These are phyloP conservation scores for Conistra vaccinii DNA, from an alignment of 2,888 invertebrate genomes.

Conservation along the genomic window DNA sequence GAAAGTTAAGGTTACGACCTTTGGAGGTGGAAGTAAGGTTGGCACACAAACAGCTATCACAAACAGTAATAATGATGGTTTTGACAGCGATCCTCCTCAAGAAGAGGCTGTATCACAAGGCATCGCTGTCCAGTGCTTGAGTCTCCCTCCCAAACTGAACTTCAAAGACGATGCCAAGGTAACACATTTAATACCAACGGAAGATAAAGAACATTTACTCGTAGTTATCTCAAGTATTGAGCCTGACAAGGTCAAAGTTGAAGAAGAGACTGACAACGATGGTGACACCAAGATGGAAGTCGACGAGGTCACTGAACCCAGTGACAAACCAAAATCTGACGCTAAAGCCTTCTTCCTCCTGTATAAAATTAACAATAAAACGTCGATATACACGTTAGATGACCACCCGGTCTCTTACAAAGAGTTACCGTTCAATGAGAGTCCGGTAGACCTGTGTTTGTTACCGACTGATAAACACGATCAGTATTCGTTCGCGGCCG, in stretches of 20 bases:
- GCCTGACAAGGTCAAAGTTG: conserved; percentile 77
- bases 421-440: conserved; percentile 92
- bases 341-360: conserved; percentile 83
- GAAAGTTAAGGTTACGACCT: conserved; percentile 82
- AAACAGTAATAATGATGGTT: conserved; percentile 87
- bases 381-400: conserved; percentile 83
- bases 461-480: conserved; percentile 90
- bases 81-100: conserved; percentile 86
- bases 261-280: conserved; percentile 80
- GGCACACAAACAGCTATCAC: conserved; percentile 83
- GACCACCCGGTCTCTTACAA: conserved; percentile 91
- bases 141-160: conserved; percentile 88
- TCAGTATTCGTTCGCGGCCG: conserved; percentile 92
- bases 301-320: conserved; percentile 79
- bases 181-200: conserved; percentile 92
- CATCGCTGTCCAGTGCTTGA: conserved; percentile 91
- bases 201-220: conserved; percentile 93
- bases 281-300: conserved; percentile 87
- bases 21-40: conserved; percentile 80
- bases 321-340: conserved; percentile 78
- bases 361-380: conserved; percentile 83
- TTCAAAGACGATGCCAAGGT: conserved; percentile 89
- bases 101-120: conserved; percentile 86
- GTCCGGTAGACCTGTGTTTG: conserved; percentile 93
- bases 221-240: conserved; percentile 89